A percentile compares a stretch with the other conserved stretches of the same genome.
These are phyloP conservation scores for Clupea harengus DNA, from an alignment of 2,113 vertebrate species.

Conservation along the genomic window DNA sequence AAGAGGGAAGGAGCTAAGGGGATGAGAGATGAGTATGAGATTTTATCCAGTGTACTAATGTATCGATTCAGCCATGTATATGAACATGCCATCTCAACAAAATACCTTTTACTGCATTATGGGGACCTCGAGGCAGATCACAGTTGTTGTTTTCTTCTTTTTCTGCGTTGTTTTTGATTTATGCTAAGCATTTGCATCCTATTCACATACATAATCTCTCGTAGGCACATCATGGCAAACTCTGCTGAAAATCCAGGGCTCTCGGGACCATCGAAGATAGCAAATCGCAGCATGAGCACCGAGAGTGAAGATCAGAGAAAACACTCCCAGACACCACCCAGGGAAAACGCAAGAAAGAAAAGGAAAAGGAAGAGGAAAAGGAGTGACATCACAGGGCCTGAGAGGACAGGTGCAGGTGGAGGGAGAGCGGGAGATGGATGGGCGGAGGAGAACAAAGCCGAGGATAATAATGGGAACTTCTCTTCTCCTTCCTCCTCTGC, in stretches of 20 bases:
- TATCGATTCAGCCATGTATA: background rate
- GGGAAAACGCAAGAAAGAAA: constrained; percentile 6
- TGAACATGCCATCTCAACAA: too few species aligned
- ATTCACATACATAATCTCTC: constrained; percentile 33
- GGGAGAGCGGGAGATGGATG: constrained; percentile 44
- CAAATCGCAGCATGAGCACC: background rate
- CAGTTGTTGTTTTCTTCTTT: background rate
- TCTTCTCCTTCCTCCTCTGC: background rate
- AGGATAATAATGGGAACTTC: constrained; percentile 23
- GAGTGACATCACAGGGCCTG: constrained; percentile 1
- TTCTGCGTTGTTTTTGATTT: background rate
- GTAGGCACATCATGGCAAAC: constrained; percentile 29
- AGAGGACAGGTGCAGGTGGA: constrained; percentile 41
- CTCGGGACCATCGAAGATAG: constrained; percentile 16
- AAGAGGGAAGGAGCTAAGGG: too few species aligned
- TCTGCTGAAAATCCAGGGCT: constrained; percentile 21
- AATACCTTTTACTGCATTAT: background rate
- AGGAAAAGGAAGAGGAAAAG: constrained; percentile 32
- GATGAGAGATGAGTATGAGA: too few species aligned
- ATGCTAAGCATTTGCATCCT: background rate
- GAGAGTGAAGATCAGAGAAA: constrained; percentile 23
- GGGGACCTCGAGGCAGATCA: background rate
- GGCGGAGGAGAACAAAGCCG: constrained; percentile 40
- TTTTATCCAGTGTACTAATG: background rate
- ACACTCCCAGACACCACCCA: constrained; percentile 6